phyloP scores from a whole-genome alignment of 2,797 vertebrate genomes.

The Poecilia wingei region DNA sequence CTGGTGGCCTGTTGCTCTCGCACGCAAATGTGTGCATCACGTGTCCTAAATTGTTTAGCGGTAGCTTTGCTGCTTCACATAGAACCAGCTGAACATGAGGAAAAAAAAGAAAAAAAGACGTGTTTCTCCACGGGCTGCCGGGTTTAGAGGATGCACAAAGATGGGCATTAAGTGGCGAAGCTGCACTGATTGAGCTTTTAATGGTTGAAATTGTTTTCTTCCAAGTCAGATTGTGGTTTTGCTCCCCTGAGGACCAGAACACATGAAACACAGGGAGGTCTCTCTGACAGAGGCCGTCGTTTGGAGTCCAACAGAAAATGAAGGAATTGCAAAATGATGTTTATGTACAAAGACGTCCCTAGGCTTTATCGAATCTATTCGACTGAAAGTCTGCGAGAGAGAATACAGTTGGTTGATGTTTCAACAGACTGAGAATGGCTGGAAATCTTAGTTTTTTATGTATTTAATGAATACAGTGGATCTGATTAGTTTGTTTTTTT shows the following conservation, averaged over 20 bases:
- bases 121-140: background rate
- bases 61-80: background rate
- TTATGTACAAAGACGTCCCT: too few relatives aligned
- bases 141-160: background rate
- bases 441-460: background rate
- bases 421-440: background rate
- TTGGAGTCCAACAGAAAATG: background rate
- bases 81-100: background rate
- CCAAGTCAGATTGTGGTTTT: background rate
- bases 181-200: background rate
- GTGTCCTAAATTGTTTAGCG: background rate
- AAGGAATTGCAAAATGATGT: background rate
- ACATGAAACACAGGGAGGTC: background rate
- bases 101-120: background rate
- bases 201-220: background rate
- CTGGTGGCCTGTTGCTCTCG: background rate
- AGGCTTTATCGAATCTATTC: background rate
- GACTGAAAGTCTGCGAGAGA: background rate
- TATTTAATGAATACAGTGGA: background rate
- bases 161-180: background rate
- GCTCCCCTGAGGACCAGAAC: background rate
- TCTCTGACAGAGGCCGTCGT: background rate
- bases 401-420: background rate
- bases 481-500: background rate
- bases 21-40: background rate